Evolutionary conservation across 35 echinoderm and acorn worm species (phyloP).

Genomic region (Heliocidaris tuberculata): DNA sequence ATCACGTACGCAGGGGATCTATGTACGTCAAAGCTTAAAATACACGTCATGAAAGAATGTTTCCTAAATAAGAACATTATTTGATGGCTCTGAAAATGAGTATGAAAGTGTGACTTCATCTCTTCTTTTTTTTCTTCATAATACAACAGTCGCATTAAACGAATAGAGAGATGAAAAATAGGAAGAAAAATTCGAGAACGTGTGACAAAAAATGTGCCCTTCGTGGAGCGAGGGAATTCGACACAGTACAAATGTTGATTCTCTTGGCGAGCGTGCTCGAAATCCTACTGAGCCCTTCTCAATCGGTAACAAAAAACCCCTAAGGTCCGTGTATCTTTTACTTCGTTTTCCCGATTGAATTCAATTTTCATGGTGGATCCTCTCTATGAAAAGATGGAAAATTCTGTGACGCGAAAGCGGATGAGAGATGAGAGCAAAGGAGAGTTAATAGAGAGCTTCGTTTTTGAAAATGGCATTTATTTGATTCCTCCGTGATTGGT

Average conservation of each 20-base stretch:
- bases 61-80: too few species aligned
- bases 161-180: background rate
- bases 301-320: background rate
- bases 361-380: background rate
- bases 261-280: background rate
- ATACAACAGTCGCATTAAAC: too few species aligned
- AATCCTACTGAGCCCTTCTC: background rate
- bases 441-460: background rate
- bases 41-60: too few species aligned
- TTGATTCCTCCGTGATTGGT: background rate
- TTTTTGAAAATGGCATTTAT: background rate
- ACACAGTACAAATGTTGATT: slow-evolving; percentile 9
- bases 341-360: background rate
- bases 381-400: background rate
- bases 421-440: background rate
- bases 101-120: too few species aligned
- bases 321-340: background rate
- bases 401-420: background rate
- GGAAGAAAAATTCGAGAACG: background rate
- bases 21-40: too few species aligned
- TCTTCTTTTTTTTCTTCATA: too few species aligned
- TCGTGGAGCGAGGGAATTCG: background rate
- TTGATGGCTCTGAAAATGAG: too few species aligned
- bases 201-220: background rate
- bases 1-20: too few species aligned